Percentiles rank a stretch among this genome's conserved stretches.
Conservation (phyloP, 1,140 invertebrate genomes). For the Venustaconcha ellipsiformis region DNA sequence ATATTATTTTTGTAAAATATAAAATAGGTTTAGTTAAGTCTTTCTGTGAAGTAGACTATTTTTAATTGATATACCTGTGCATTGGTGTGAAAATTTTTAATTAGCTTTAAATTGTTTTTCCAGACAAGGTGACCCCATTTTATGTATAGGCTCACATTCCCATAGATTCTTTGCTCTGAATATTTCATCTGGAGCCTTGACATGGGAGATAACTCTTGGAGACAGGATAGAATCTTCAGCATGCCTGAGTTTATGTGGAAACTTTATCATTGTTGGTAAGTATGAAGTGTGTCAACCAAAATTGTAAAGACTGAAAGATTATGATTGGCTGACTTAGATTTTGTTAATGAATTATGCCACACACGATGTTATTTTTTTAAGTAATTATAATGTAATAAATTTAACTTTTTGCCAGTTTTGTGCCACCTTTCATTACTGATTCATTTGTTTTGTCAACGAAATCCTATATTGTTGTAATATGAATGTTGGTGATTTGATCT, state of each 20-base stretch:
- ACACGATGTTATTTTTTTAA: too few species aligned
- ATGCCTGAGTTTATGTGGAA: constrained; percentile 66
- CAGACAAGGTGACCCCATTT: constrained; percentile 34
- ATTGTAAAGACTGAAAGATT: too few species aligned
- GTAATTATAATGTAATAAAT: not conserved
- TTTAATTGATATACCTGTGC: too few species aligned
- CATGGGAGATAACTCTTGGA: constrained; percentile 69
- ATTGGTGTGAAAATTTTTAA: not conserved
- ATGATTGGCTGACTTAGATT: too few species aligned
- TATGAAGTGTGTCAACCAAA: not conserved
- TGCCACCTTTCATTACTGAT: not conserved
- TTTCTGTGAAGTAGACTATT: too few species aligned
- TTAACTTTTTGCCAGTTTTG: not conserved
- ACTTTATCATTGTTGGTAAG: constrained; percentile 67
- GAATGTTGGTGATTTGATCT: too few species aligned
- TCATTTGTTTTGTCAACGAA: too few species aligned
- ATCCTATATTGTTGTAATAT: too few species aligned
- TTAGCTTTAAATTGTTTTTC: constrained; percentile 67
- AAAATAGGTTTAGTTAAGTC: not conserved
- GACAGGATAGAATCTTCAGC: constrained; percentile 75
- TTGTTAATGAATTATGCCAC: too few species aligned
- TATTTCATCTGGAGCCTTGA: constrained; percentile 58
- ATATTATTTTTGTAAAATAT: not conserved
- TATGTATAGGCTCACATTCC: constrained; percentile 76
- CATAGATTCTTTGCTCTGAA: constrained; percentile 73